These are phyloP conservation scores for Lepidocyrtinus sp. DNA, from an alignment of 2,888 invertebrate genomes.

Conservation along the genomic window DNA sequence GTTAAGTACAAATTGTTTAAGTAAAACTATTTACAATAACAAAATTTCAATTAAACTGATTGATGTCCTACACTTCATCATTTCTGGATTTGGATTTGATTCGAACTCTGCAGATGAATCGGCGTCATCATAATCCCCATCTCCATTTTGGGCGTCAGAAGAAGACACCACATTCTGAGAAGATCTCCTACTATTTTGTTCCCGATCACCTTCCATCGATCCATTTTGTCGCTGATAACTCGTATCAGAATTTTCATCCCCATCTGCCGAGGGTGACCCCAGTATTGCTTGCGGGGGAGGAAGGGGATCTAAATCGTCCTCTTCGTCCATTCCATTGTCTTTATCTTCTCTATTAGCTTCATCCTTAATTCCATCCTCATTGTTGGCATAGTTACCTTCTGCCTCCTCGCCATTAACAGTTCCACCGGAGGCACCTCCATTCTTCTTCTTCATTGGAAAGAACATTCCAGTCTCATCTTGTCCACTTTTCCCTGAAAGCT, in stretches of 20 bases:
- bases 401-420: constrained; percentile 22
- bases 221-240: constrained; percentile 30
- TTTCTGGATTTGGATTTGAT: constrained; percentile 26
- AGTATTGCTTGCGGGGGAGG: constrained; percentile 56
- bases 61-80: constrained; percentile 46
- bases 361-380: constrained; percentile 6
- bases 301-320: constrained; percentile 23
- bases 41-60: too few species aligned
- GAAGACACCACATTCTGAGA: constrained; percentile 50
- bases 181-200: constrained; percentile 49
- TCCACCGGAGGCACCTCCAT: constrained; percentile 18
- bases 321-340: neutral
- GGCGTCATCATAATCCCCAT: constrained; percentile 40
- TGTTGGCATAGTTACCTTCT: neutral
- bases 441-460: constrained; percentile 44
- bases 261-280: constrained; percentile 29
- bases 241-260: neutral
- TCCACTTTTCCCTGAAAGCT: constrained; percentile 44
- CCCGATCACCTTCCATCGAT: constrained; percentile 21
- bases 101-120: constrained; percentile 34
- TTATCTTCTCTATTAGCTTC: constrained; percentile 28
- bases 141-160: constrained; percentile 45
- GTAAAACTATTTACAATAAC: too few species aligned
- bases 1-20: too few species aligned
- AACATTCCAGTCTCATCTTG: constrained; percentile 49